Evolutionary conservation across 2,888 invertebrate species (phyloP), one percentile per base, ranked within the genome.

Genomic region (Elegia similella): DNA sequence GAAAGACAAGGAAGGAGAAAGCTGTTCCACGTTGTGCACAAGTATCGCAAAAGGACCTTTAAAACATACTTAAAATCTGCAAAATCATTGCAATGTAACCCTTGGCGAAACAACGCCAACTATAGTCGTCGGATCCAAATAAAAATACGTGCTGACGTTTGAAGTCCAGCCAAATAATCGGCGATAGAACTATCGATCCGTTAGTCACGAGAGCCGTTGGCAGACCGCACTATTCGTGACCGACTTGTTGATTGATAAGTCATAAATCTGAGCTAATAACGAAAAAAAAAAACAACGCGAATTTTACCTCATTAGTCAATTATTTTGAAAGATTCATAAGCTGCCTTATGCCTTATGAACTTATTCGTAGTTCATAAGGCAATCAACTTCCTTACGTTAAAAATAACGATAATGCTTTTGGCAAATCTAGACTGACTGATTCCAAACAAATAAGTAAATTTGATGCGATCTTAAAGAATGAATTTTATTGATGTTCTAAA

Each of bases 121-220:
- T 56, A 32, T 32, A 46, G 44, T 13, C 13, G 29, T 17, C 43
- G 54, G 42, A n/a, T 70, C 59, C 57, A 66, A 71, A 80, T 82
- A 84, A 79, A 84, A 84, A 83, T 82, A 82, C 69, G 67, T 64
- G 62, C 60, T 78, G 78, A 77, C 74, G 80, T 82, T 88, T 87
- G 86, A 85, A 77, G 70, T 75, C 66, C 62, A 69, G 89, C 88
- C 89, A 57, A 57, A 62, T 62, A 62, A 66, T 67, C 60, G 66
- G 58, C 60, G 61, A 66, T 65, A 69, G 67, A 68, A 67, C 68
- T 66, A 73, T 73, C 65, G 71, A 73, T 70, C 68, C 67, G 65
- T 68, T 69, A 70, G 66, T 72, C 70, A 72, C 64, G 67, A 63
- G 58, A 62, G 67, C 64, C 52, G 66, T 70, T 79, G 75, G 72